Evolutionary conservation across 2,113 vertebrate genomes (phyloP), one percentile per base, ranked within the genome.

Genomic region (Rallus limicola): DNA sequence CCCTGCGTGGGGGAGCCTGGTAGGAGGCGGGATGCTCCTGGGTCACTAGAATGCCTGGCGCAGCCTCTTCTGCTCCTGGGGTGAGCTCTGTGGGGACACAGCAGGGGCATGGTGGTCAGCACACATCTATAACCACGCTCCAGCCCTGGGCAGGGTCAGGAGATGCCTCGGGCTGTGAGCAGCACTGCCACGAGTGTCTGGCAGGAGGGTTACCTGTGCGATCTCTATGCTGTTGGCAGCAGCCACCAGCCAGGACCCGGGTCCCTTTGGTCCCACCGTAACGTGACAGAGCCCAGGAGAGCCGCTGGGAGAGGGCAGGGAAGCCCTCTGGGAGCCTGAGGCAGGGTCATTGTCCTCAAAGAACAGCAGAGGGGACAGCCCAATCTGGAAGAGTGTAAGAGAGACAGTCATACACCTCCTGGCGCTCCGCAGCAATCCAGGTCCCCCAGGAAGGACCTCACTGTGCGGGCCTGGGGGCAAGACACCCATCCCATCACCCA

Each of bases 301-400:
- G 60, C 72, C 29, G 2, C 44, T 34, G 33, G 50, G 91, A 42
- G 82, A 86, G 34, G 82, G 62, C 59, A 20, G 28, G 38, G 75
- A 83, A 20, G 82, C 46, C 2, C 38, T 44, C 72, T 19, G 9
- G 64, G 75, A 82, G 58, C 81, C 90, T 9, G 74, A 68, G n/a
- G 21, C 40, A 7, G 34, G 50, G 53, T 95, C 70, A 23, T 36
- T 44, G 17, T 98, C 96, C 59, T 98, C 98, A 79, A 97, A 96
- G 94, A 99, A 99, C 38, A 99, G 97, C 78, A 99, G 97, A 3
- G 99, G 99, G 31, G 99, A 99, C 33, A 99, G 95, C 46, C 99
- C 98, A 2, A 99, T 94, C 99, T 99, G 96, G 38, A 95, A 82
- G 63, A 83, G 50, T 46, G 79, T 58, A 71, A 63, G 11, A 55